phyloP scores from a whole-genome alignment of 2,888 invertebrate genomes.

The Meghimatium bilineatum region DNA sequence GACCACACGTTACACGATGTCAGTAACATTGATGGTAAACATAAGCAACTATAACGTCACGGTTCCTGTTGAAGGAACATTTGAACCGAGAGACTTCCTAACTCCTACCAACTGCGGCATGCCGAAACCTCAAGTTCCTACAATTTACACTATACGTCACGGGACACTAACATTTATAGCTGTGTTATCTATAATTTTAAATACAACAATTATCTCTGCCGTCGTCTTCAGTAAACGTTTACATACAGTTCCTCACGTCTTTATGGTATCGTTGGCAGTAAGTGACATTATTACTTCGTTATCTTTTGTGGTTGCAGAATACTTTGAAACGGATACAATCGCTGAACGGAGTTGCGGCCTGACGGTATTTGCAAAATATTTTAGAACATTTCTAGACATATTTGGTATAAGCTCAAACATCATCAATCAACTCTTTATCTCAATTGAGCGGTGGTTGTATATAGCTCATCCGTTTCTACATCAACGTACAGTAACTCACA shows the following conservation, averaged over 20 bases:
- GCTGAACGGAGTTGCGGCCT: neutral
- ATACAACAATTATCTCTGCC: neutral
- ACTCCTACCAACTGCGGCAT: no score
- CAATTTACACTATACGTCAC: neutral
- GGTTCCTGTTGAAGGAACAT: no score
- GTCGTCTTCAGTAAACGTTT: slow-evolving; percentile 2
- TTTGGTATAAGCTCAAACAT: neutral
- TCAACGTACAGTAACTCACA: neutral
- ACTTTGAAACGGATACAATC: neutral
- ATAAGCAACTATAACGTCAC: no score
- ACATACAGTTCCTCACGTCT: neutral
- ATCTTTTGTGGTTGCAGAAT: neutral
- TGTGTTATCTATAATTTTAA: neutral
- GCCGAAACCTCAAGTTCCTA: no score
- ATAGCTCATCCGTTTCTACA: slow-evolving; percentile 25
- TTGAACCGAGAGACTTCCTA: no score
- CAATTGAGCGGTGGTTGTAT: slow-evolving; percentile 29
- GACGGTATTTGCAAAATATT: neutral
- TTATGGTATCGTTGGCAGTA: slow-evolving; percentile 11
- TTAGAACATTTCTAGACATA: neutral
- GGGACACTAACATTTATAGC: neutral
- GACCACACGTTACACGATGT: no score
- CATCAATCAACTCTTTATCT: neutral
- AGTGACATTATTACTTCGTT: neutral
- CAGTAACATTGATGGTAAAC: no score